Conservation (phyloP, 2,113 vertebrate genomes). For the Calyptomena viridis region DNA sequence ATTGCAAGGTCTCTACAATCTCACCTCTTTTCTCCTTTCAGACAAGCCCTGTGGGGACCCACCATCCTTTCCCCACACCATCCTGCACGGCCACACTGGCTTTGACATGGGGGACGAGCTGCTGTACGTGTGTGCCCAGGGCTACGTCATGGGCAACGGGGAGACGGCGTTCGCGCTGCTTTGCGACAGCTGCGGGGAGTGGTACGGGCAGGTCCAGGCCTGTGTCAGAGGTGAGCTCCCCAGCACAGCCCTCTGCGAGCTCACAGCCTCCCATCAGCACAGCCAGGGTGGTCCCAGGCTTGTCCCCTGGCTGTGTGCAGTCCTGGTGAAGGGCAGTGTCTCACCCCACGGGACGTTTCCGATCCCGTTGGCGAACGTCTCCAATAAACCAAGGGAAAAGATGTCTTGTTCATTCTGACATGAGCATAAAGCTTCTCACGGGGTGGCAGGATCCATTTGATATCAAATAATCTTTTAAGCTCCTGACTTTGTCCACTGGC, state of each 20-base stretch:
- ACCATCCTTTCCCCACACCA: slow-evolving; percentile 86
- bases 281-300: fast-evolving
- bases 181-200: slow-evolving; percentile 93
- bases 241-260: fast-evolving
- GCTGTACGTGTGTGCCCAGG: slow-evolving; percentile 84
- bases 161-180: slow-evolving; percentile 85
- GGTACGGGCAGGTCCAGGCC: slow-evolving; percentile 90
- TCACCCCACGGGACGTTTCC: not conserved
- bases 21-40: slow-evolving; percentile 43
- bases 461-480: not conserved
- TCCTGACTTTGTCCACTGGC: not conserved
- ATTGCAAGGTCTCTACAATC: not conserved
- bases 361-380: not conserved
- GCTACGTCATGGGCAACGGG: slow-evolving; percentile 76
- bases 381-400: not conserved
- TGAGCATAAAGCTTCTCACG: not conserved
- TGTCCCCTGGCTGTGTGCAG: too few relatives aligned
- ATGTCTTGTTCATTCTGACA: not conserved
- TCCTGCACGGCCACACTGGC: slow-evolving; percentile 83
- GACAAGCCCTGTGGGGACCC: slow-evolving; percentile 89
- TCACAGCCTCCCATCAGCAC: not conserved
- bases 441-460: not conserved
- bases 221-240: slow-evolving; percentile 86
- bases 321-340: not conserved
- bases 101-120: slow-evolving; percentile 91